Evolutionary conservation across 2,797 vertebrate genomes (phyloP).

Genomic region (Serranus cabrilla): DNA sequence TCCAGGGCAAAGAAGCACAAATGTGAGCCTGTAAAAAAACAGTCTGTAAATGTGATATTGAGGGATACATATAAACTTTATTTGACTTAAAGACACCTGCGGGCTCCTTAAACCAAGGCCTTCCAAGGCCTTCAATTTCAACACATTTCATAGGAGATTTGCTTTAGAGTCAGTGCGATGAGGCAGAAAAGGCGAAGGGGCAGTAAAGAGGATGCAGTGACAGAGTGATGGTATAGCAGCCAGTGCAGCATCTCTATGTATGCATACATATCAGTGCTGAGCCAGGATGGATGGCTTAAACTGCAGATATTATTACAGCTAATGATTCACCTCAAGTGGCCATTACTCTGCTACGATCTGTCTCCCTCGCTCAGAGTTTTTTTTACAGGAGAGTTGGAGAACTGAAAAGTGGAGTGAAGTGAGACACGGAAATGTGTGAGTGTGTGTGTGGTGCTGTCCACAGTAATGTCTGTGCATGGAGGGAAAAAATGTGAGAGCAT

Average conservation of each 20-base stretch:
- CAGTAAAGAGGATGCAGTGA: conserved; percentile 4
- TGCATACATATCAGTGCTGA: conserved; percentile 49
- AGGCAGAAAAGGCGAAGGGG: conserved; percentile 9
- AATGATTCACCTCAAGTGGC: conserved; percentile 86
- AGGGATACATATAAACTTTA: conserved; percentile 10
- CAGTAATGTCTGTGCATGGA: not conserved
- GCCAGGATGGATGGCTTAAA: conserved; percentile 76
- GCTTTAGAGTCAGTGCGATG: conserved; percentile 24
- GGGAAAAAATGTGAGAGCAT: not conserved
- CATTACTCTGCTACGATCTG: conserved; percentile 73
- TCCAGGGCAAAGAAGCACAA: not conserved
- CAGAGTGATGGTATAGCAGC: conserved; percentile 46
- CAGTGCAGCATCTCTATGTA: conserved; percentile 45
- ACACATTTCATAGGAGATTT: conserved; percentile 35
- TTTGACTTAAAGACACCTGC: conserved; percentile 13
- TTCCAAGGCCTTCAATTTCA: conserved; percentile 12
- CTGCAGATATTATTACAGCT: conserved; percentile 84
- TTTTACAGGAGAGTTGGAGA: conserved; percentile 34
- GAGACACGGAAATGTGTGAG: conserved; percentile 12
- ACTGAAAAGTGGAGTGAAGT: conserved; percentile 48
- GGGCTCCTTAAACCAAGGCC: conserved; percentile 19
- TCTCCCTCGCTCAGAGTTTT: conserved; percentile 60
- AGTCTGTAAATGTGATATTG: conserved; percentile 4
- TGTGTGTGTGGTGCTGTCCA: conserved; percentile 1
- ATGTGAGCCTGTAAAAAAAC: not conserved